phyloP scores from a whole-genome alignment of 2,888 invertebrate species.

The Tricholauxania praeusta region DNA sequence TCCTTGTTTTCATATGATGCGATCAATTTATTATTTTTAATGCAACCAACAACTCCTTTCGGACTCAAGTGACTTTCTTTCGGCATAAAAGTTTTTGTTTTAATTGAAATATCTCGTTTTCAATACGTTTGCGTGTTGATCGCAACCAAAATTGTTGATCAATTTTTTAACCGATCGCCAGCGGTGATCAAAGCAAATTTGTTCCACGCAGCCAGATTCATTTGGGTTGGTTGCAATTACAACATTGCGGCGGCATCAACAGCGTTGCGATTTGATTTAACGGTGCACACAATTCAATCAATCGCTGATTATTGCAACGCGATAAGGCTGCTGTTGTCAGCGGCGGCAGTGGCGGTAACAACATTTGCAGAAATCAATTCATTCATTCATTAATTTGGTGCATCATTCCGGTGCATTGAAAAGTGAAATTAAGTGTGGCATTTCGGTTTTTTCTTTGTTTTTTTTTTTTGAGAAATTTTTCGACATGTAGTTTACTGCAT shows the following conservation, averaged over 20 bases:
- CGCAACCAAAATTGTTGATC: slow-evolving; percentile 33
- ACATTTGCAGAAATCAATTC: slow-evolving; percentile 3
- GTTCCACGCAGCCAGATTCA: neutral
- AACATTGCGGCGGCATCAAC: neutral
- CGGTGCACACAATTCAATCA: slow-evolving; percentile 25
- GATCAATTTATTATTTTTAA: neutral
- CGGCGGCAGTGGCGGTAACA: neutral
- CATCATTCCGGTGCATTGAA: slow-evolving; percentile 7
- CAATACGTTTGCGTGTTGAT: slow-evolving; percentile 27
- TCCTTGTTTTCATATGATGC: slow-evolving; percentile 1
- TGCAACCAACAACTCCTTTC: slow-evolving; percentile 1
- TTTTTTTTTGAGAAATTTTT: neutral
- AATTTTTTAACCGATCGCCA: slow-evolving; percentile 30
- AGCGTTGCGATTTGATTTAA: neutral
- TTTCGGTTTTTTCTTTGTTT: neutral
- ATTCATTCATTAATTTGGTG: too few relatives aligned
- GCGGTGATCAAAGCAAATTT: slow-evolving; percentile 7
- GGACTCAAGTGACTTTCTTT: slow-evolving; percentile 5
- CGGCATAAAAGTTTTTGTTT: neutral
- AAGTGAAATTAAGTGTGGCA: slow-evolving; percentile 31
- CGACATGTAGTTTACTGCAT: too few relatives aligned
- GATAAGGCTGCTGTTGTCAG: slow-evolving; percentile 33
- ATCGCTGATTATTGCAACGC: slow-evolving; percentile 26
- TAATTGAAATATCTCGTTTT: slow-evolving; percentile 37
- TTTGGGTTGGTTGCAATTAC: neutral